Base-by-base conservation (phyloP, 1,140 invertebrate genomes). In the Paralvinella palmiformis region DNA sequence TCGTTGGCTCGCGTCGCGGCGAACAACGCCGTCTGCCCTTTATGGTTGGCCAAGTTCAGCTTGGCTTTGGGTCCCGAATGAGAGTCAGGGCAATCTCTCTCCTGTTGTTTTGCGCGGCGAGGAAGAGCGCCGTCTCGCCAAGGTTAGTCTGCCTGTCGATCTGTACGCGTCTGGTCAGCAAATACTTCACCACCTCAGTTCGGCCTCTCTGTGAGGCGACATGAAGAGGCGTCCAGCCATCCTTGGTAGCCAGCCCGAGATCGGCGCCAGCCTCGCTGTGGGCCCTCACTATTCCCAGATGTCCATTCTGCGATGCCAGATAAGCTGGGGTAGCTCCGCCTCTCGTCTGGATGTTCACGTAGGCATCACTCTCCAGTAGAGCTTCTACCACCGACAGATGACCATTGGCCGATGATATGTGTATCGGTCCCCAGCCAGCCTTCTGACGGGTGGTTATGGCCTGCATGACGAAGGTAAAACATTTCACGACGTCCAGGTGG, bases 121-220 rank as follows among this genome's bases (percentile, higher is more conserved):
- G 64, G 60, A 68, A 67, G 15, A 76, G 62, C 3, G 72, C 56
- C 20, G 71, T 71, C 64, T 75, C 73, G 3, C 69, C 69, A 22
- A 68, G 50, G 13, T 48, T 60, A 48, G 72, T 74, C 20, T 66
- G 65, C 15, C 57, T 56, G 48, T 76, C 68, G 2, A 75, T 58
- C 35, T 74, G 68, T 4, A 57, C 70, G n/a, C 68, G 67, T 17
- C 27, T 52, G 0, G 61, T 55, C 6, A 76, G 50, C 7, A 75
- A 63, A 2, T 62, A n/a, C n/a, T 69, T 59, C 29, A 75, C 65
- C 0, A 37, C 50, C 27, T 48, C 44, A 22, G 35, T 24, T n/a
- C 45, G 59, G 33, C 63, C 63, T 2, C 50, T 3, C 33, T 48
- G 59, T 10, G 55, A 36, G 20, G 59, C 59, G 29, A 35, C 59